phyloP scores from a whole-genome alignment of 2,797 vertebrate species.

The Simalia tracyae region DNA sequence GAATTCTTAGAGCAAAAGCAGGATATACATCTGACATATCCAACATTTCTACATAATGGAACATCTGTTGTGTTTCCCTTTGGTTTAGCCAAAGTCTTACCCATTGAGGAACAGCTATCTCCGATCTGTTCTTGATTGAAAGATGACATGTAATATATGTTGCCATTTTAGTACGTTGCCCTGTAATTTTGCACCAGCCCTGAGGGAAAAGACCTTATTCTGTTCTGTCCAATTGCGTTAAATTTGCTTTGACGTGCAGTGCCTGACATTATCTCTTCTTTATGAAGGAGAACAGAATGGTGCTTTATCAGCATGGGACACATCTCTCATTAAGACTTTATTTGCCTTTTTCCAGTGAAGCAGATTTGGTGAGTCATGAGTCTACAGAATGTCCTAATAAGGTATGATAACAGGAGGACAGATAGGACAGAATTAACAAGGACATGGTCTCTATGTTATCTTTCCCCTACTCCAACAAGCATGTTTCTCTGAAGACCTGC shows the following conservation, averaged over 20 bases:
- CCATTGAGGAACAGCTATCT: not conserved
- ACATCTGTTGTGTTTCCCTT: not conserved
- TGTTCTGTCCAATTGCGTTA: conserved; percentile 55
- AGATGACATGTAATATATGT: conserved; percentile 33
- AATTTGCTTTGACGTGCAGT: conserved; percentile 37
- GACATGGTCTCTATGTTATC: conserved; percentile 39
- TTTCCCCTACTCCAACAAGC: conserved; percentile 24
- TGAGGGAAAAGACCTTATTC: conserved; percentile 47
- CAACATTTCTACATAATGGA: not conserved
- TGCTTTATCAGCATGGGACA: conserved; percentile 51
- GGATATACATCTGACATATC: not conserved
- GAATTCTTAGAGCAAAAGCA: not conserved
- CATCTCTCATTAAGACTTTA: conserved; percentile 60
- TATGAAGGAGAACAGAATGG: conserved; percentile 43
- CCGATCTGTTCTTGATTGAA: conserved; percentile 32
- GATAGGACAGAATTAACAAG: conserved; percentile 52
- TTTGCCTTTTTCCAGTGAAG: conserved; percentile 56
- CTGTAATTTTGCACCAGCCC: conserved; percentile 34
- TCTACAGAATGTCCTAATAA: conserved; percentile 51
- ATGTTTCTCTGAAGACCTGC: not conserved
- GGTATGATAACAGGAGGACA: conserved; percentile 49
- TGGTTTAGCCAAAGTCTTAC: not conserved
- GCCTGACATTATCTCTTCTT: conserved; percentile 33
- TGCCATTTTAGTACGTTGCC: conserved; percentile 37
- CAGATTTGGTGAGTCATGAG: conserved; percentile 32